These are phyloP conservation scores for Rhinella marina DNA, from an alignment of 2,797 vertebrate genomes.

Conservation along the genomic window DNA sequence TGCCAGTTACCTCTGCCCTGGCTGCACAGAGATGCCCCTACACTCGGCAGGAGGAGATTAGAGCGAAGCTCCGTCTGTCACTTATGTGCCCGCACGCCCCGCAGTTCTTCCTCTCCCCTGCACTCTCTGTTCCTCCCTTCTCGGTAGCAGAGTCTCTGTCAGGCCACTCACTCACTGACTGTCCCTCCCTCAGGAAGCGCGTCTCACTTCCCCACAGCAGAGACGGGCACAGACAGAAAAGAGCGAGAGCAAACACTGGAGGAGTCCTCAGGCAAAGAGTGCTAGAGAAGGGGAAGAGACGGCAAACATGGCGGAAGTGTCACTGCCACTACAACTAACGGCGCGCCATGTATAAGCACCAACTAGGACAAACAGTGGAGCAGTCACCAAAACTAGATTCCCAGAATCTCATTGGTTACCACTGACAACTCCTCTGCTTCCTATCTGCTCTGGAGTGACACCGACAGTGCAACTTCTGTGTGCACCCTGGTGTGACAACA, in stretches of 20 bases:
- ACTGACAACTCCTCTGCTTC: background rate
- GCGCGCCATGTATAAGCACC: background rate
- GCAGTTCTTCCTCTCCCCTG: background rate
- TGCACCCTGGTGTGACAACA: no score
- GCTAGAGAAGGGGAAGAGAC: background rate
- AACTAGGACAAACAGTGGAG: background rate
- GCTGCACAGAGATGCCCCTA: background rate
- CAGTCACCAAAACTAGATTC: background rate
- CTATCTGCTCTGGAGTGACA: no score
- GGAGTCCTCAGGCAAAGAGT: background rate
- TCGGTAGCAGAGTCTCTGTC: slow-evolving; percentile 52
- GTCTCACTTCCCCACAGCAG: slow-evolving; percentile 65
- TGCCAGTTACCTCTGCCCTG: background rate
- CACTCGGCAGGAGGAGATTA: background rate
- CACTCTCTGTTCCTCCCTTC: slow-evolving; percentile 23
- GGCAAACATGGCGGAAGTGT: background rate
- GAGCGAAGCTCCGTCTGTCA: background rate
- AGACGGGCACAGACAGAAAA: slow-evolving; percentile 15
- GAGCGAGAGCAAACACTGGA: background rate
- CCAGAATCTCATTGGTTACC: background rate
- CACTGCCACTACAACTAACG: background rate
- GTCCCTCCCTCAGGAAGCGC: slow-evolving; percentile 61
- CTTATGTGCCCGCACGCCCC: background rate
- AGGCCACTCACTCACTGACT: background rate
- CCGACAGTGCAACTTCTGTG: no score